Base-by-base conservation (phyloP, 2,113 vertebrate genomes). In the Diphyllodes magnificus region DNA sequence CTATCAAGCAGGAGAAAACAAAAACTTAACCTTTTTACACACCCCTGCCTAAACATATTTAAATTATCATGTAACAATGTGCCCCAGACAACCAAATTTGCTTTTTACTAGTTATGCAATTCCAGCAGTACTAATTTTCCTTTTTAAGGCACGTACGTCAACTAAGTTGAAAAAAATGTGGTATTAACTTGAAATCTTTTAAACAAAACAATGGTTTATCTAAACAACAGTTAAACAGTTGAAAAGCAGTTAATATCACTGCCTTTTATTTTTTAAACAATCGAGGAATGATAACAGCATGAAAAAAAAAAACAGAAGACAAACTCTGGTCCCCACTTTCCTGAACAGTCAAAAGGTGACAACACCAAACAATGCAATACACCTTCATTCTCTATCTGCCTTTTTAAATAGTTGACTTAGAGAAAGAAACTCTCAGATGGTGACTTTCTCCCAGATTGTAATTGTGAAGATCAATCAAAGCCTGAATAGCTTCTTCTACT, bases 381-480 rank as follows among this genome's bases (percentile, higher is more conserved):
- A 95, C 93, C 95, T 96, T 94, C 95, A 85, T 92, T 96, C 97
- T 93, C 87, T 80, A 95, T 96, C 95, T 91, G 92, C 70, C 33
- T 92, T 96, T 97, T 98, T 98, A 99, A 96, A 99, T 99, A 77
- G 99, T 99, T 91, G 99, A 99, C 97, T 99, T 99, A 47, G 99
- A 99, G 97, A 99, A 99, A 92, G 99, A 99, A 89, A 99, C 99
- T 97, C 99, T 98, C 97, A 99, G 98, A 97, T 99, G 99, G 95
- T 99, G 99, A 97, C 98, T 99, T 97, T 99, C 98, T 82, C 99
- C 99, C 97, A 99, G 99, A 98, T 99, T 99, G 96, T 99, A 99
- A 98, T 99, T 99, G 97, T 99, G 99, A 92, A 99, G 99, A 97
- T 99, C 99, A 81, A 99, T 99, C 98, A 99, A 97, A 77, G 98